Conservation (phyloP, 2,888 invertebrate species). For the Chaetoderma sp. region DNA sequence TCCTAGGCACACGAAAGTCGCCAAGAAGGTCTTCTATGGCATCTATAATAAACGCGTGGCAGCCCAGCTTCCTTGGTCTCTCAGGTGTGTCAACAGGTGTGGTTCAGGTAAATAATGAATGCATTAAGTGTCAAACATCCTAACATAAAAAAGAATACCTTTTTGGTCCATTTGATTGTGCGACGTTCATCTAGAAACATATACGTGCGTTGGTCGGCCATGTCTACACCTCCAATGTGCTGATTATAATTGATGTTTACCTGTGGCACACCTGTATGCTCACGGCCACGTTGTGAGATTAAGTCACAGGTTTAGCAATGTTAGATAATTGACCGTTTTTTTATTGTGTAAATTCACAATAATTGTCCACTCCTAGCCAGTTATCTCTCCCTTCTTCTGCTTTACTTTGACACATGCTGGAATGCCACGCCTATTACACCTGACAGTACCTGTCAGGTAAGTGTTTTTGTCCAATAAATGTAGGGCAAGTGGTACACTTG, state of each 20-base stretch:
- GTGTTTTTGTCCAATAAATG: too few relatives aligned
- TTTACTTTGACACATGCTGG: background rate
- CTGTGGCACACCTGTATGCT: background rate
- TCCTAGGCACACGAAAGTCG: background rate
- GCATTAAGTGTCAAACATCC: background rate
- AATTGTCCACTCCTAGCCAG: background rate
- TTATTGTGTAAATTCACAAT: background rate
- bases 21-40: background rate
- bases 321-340: background rate
- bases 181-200: background rate
- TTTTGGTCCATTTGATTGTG: background rate
- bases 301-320: too few relatives aligned
- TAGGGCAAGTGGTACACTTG: background rate
- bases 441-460: background rate
- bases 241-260: background rate
- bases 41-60: background rate
- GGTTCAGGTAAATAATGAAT: background rate
- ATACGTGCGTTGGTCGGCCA: background rate
- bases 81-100: constrained; percentile 1
- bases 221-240: constrained; percentile 1
- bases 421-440: background rate
- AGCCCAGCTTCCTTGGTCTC: background rate
- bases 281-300: background rate
- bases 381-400: background rate
- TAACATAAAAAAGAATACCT: background rate